phyloP scores from a whole-genome alignment of 2,113 vertebrate species.

The Conger conger region DNA sequence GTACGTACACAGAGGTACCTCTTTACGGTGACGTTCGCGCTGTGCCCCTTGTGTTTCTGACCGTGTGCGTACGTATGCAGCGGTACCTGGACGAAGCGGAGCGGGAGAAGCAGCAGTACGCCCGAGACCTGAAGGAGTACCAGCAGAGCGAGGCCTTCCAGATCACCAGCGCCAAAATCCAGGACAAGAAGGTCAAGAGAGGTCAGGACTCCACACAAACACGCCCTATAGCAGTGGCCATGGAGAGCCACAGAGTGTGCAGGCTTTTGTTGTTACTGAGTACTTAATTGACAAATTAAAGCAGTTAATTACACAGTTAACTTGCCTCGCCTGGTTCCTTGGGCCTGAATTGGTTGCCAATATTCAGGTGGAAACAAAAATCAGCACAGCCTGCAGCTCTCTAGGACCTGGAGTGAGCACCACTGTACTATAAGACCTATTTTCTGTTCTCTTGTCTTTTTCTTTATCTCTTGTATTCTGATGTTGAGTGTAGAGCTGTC shows the following conservation, averaged over 20 bases:
- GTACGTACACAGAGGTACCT: not conserved
- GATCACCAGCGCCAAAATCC: constrained; percentile 88
- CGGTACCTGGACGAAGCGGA: constrained; percentile 93
- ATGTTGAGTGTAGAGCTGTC: not conserved
- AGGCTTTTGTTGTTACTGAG: too few relatives aligned
- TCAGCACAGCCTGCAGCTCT: too few relatives aligned
- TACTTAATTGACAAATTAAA: too few relatives aligned
- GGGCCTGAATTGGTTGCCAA: too few relatives aligned
- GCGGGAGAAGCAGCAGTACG: constrained; percentile 92
- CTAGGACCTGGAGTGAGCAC: too few relatives aligned
- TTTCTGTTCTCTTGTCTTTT: too few relatives aligned
- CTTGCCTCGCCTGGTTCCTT: too few relatives aligned
- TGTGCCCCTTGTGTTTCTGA: not conserved
- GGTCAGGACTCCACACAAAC: constrained; percentile 57
- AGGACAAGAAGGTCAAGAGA: constrained; percentile 94
- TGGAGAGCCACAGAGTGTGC: too few relatives aligned
- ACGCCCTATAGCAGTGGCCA: too few relatives aligned
- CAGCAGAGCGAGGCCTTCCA: constrained; percentile 95
- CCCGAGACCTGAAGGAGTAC: constrained; percentile 89
- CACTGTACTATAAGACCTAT: not conserved
- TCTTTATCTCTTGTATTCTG: not conserved
- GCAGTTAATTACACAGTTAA: too few relatives aligned
- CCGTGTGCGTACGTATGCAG: constrained; percentile 52
- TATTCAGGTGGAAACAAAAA: too few relatives aligned
- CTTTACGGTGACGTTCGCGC: not conserved